A percentile compares a stretch with the other conserved stretches of the same genome.
phyloP scores from a whole-genome alignment of 2,797 vertebrate genomes.

The Gymnopithys bicolor region DNA sequence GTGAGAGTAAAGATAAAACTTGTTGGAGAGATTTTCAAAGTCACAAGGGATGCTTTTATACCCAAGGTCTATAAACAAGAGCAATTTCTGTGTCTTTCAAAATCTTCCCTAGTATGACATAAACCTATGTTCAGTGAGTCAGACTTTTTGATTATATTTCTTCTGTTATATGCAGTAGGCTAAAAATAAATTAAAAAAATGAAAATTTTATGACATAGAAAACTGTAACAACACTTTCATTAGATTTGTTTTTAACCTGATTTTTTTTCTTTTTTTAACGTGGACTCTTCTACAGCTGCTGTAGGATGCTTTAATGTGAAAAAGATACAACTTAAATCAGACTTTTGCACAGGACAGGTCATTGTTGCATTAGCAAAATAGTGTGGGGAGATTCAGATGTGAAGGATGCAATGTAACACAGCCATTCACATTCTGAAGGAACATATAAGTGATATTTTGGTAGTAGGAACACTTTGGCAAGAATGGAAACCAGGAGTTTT shows the following conservation, averaged over 20 bases:
- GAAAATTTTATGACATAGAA: not conserved
- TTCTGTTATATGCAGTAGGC: not conserved
- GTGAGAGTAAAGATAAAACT: not conserved
- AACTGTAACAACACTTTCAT: not conserved
- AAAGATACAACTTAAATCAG: not conserved
- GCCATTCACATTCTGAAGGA: not conserved
- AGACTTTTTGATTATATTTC: not conserved
- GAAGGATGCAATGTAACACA: not conserved
- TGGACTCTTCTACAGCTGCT: not conserved
- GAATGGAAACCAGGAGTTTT: not conserved
- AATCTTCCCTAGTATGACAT: not conserved
- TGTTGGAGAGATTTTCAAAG: not conserved
- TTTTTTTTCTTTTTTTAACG: not conserved
- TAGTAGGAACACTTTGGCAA: not conserved
- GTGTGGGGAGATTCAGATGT: accelerated
- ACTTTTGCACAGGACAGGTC: not conserved
- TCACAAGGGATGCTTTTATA: not conserved
- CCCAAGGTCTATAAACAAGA: not conserved
- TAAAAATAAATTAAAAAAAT: not conserved
- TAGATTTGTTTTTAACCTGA: not conserved
- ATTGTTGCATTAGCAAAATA: not conserved
- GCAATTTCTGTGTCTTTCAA: not conserved
- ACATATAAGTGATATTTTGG: not conserved
- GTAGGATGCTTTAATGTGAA: not conserved
- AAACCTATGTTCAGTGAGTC: not conserved